Conservation (phyloP, 2,888 invertebrate species). For the Machimus rusticus region DNA sequence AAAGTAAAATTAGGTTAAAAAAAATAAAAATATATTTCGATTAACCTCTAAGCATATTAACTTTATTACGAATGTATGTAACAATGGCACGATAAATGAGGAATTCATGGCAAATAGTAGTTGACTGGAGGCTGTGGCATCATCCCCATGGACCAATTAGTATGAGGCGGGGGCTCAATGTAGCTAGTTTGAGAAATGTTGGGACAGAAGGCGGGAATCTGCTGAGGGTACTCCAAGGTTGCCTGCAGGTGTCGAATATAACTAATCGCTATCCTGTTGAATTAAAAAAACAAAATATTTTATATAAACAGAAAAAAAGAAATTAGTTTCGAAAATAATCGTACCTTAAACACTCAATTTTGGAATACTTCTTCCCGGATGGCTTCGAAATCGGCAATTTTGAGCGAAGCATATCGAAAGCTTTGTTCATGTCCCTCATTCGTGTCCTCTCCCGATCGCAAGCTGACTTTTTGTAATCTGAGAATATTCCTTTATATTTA, state of each 20-base stretch:
- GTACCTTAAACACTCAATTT: slow-evolving; percentile 83
- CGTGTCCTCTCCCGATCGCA: slow-evolving; percentile 83
- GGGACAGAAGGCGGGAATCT: not conserved
- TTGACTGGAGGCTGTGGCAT: slow-evolving; percentile 39
- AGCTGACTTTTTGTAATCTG: slow-evolving; percentile 84
- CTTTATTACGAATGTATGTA: not conserved
- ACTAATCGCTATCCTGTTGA: slow-evolving; percentile 73
- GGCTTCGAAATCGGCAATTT: slow-evolving; percentile 80
- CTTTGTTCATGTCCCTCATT: slow-evolving; percentile 87
- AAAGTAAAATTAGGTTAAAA: not conserved
- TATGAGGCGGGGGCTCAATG: slow-evolving; percentile 9
- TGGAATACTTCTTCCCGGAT: slow-evolving; percentile 84
- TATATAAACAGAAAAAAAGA: not conserved
- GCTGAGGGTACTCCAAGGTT: not conserved
- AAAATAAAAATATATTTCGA: not conserved
- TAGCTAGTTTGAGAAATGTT: not conserved
- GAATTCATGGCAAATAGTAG: slow-evolving; percentile 42
- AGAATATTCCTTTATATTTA: slow-evolving; percentile 46
- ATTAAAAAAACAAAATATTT: not conserved
- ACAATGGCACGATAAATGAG: not conserved
- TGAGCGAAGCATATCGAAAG: slow-evolving; percentile 78
- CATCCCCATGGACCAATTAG: slow-evolving; percentile 38
- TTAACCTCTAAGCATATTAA: not conserved
- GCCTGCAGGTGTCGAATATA: slow-evolving; percentile 76
- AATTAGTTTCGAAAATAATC: not conserved